These are phyloP conservation scores for Heliconius himera DNA, from an alignment of 1,140 invertebrate species.

Conservation along the genomic window DNA sequence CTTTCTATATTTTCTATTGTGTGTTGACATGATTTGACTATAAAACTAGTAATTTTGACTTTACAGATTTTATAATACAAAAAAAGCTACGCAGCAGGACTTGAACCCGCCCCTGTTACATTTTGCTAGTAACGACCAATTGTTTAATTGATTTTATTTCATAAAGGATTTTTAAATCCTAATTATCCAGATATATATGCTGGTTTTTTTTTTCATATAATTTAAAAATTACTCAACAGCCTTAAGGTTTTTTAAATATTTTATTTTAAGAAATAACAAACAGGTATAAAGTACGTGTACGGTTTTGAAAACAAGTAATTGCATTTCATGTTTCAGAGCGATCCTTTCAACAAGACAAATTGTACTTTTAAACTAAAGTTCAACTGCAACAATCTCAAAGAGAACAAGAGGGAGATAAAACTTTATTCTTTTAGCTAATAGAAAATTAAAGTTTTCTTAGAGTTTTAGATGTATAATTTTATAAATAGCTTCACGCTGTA, in stretches of 20 bases:
- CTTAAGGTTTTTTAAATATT: not conserved
- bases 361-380: not conserved
- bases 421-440: not conserved
- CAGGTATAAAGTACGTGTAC: too few species aligned
- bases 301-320: not conserved
- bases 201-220: too few species aligned
- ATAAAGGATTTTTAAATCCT: too few species aligned
- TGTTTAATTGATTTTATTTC: too few species aligned
- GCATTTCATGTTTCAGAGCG: not conserved
- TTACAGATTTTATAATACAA: too few species aligned
- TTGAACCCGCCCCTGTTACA: too few species aligned
- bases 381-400: not conserved
- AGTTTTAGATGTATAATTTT: too few species aligned
- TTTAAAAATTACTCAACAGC: too few species aligned
- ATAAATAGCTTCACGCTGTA: not conserved
- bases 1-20: slow-evolving; percentile 6
- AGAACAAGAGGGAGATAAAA: not conserved
- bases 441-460: not conserved
- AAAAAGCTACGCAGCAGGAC: too few species aligned
- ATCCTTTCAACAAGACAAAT: slow-evolving; percentile 9
- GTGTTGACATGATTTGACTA: not conserved
- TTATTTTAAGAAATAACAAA: not conserved
- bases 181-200: too few species aligned
- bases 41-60: too few species aligned
- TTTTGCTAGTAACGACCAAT: too few species aligned